These are phyloP conservation scores for Drosophila pectinifera DNA, from an alignment of 1,140 invertebrate genomes.

Conservation along the genomic window DNA sequence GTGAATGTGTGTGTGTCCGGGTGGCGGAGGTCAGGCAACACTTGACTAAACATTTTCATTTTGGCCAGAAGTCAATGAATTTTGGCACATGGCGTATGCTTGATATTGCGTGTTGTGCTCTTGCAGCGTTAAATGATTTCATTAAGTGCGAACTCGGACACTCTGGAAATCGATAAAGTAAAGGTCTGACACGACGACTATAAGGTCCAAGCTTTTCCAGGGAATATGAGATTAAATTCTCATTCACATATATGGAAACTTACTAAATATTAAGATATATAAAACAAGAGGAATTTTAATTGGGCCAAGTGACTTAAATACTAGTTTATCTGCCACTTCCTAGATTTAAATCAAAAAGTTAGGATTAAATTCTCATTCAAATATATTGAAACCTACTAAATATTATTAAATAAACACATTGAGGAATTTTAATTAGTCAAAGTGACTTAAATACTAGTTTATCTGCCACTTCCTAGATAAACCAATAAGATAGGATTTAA, in stretches of 20 bases:
- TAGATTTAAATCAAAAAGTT: no score
- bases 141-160: conserved; percentile 60
- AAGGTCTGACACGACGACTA: neutral
- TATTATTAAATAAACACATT: no score
- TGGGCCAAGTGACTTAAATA: no score
- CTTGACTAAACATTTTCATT: conserved; percentile 83
- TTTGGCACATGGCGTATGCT: conserved; percentile 76
- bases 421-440: neutral
- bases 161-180: conserved; percentile 46
- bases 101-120: conserved; percentile 63
- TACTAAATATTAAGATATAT: no score
- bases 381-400: no score
- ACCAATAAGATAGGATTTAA: neutral
- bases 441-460: neutral
- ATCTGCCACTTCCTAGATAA: neutral
- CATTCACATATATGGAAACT: no score
- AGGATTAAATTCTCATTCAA: no score
- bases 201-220: neutral
- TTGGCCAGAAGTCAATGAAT: conserved; percentile 75
- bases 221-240: no score
- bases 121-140: conserved; percentile 70
- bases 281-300: no score
- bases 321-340: no score
- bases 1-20: neutral
- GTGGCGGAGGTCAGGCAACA: conserved; percentile 66